A percentile compares a stretch with the other conserved stretches of the same genome.
Conservation (phyloP, 2,797 vertebrate species). For the Danio albolineatus region DNA sequence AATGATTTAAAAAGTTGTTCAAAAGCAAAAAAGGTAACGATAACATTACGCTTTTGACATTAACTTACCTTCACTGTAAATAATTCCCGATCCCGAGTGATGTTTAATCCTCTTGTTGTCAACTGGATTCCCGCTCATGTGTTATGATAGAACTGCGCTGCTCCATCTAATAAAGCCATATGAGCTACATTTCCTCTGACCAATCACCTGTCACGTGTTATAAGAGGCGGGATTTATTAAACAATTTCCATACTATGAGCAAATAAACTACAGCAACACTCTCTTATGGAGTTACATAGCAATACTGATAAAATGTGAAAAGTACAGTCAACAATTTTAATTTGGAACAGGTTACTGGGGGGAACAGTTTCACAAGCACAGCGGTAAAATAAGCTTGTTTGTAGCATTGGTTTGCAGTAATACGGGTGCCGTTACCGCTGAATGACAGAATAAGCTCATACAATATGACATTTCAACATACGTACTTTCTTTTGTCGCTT, state of each 20-base stretch:
- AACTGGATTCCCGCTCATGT: not conserved
- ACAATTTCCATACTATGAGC: not conserved
- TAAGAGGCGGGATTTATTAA: constrained; percentile 36
- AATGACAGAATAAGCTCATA: not conserved
- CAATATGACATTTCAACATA: not conserved
- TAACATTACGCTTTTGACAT: not conserved
- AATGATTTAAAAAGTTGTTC: not conserved
- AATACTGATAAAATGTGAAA: not conserved
- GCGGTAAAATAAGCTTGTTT: not conserved
- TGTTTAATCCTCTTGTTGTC: constrained; percentile 5
- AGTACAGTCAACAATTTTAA: not conserved
- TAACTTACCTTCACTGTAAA: not conserved
- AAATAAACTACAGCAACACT: not conserved
- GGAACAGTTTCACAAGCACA: not conserved
- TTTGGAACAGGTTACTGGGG: not conserved
- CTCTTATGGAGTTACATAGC: too few species aligned
- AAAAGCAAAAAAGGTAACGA: not conserved
- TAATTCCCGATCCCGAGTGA: not conserved
- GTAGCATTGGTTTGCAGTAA: not conserved
- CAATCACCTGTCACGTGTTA: constrained; percentile 58
- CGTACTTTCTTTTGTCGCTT: not conserved
- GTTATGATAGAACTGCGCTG: not conserved
- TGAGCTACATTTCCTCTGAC: constrained; percentile 8
- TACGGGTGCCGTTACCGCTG: not conserved
- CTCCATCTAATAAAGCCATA: constrained; percentile 24